A percentile compares a stretch with the other conserved stretches of the same genome.
Evolutionary conservation across 2,888 invertebrate genomes (phyloP).

Genomic region (Drosophila niveifrons): DNA sequence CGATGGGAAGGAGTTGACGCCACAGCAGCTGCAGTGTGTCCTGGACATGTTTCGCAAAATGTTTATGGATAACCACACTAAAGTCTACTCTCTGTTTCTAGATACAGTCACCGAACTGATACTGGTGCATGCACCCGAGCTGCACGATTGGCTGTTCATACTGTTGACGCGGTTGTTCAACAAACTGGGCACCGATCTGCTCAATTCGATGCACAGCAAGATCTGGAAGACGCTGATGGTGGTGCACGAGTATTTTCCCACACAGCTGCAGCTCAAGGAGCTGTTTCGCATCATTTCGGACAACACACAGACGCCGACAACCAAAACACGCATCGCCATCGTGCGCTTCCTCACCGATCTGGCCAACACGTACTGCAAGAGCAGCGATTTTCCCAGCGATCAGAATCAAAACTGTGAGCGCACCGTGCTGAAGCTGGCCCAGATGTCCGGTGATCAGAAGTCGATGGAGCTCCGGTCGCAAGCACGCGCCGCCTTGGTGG

Average conservation of each 20-base stretch:
- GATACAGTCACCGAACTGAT: slow-evolving; percentile 97
- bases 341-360: slow-evolving; percentile 90
- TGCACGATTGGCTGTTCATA: slow-evolving; percentile 97
- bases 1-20: slow-evolving; percentile 87
- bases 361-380: slow-evolving; percentile 88
- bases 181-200: slow-evolving; percentile 95
- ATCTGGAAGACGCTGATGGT: slow-evolving; percentile 94
- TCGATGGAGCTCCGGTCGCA: slow-evolving; percentile 89
- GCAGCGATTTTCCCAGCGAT: slow-evolving; percentile 84
- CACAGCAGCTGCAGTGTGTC: slow-evolving; percentile 90
- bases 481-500: slow-evolving; percentile 90
- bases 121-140: slow-evolving; percentile 92
- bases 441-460: slow-evolving; percentile 89
- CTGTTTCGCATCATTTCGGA: slow-evolving; percentile 93
- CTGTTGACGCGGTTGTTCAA: slow-evolving; percentile 94
- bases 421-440: slow-evolving; percentile 90
- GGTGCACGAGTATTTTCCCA: slow-evolving; percentile 89
- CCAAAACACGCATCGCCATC: slow-evolving; percentile 91
- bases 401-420: slow-evolving; percentile 85
- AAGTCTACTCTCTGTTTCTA: slow-evolving; percentile 96
- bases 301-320: slow-evolving; percentile 96
- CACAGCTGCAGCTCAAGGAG: slow-evolving; percentile 88
- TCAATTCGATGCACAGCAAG: slow-evolving; percentile 96
- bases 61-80: slow-evolving; percentile 98
- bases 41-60: slow-evolving; percentile 97